Percentiles rank a stretch among this genome's conserved stretches.
phyloP scores from a whole-genome alignment of 2,888 invertebrate genomes.

The Poecilobothrus nobilitatus region DNA sequence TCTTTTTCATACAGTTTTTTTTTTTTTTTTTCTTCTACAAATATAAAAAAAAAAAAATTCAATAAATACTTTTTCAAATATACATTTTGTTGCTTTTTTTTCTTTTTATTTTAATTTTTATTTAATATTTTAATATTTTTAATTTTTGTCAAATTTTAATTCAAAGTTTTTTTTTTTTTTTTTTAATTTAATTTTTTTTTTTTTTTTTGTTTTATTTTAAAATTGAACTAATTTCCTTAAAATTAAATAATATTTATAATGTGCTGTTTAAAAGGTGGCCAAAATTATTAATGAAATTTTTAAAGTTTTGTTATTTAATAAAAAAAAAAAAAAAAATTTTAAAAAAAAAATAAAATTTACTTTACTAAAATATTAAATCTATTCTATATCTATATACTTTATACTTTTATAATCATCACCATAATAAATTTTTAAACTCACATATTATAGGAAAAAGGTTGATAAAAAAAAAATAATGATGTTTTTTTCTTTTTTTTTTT shows the following conservation, averaged over 20 bases:
- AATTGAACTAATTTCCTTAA: not conserved
- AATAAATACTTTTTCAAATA: conserved; percentile 1
- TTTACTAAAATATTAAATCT: no score
- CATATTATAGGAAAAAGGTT: no score
- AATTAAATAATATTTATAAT: not conserved
- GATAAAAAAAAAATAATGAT: no score
- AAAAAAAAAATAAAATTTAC: no score
- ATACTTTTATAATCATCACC: no score
- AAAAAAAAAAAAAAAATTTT: no score
- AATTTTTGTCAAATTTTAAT: not conserved
- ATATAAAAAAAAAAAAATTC: not conserved
- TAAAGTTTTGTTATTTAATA: no score
- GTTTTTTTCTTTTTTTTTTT: no score
- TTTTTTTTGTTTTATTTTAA: not conserved
- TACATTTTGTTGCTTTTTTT: not conserved
- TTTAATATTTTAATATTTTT: not conserved
- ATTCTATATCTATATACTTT: no score
- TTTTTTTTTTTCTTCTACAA: not conserved
- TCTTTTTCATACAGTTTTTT: not conserved
- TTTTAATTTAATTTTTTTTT: not conserved
- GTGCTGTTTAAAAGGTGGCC: no score
- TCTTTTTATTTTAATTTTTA: not conserved
- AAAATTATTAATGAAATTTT: no score
- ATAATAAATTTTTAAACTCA: no score
- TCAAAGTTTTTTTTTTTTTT: not conserved